Conservation (phyloP, 2,797 vertebrate genomes). For the Eulemur albifrons region DNA sequence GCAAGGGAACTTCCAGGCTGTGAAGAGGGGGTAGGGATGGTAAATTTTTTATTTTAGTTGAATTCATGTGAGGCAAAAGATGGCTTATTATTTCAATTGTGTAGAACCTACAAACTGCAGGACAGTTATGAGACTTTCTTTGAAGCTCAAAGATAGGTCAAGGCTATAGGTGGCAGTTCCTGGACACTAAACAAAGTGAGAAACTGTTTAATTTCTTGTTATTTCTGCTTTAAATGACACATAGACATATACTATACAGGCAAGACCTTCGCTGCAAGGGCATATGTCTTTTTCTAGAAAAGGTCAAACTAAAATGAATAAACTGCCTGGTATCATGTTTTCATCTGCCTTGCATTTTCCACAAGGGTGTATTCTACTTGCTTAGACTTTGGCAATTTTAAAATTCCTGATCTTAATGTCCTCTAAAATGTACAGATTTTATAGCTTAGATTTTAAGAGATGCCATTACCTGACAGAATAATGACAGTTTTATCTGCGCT, state of each 20-base stretch:
- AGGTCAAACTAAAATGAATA: constrained; percentile 65
- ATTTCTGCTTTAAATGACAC: constrained; percentile 47
- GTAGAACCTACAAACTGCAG: background rate
- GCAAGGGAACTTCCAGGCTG: background rate
- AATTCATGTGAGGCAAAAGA: background rate
- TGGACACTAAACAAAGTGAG: background rate
- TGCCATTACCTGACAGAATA: constrained; percentile 24
- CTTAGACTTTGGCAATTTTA: constrained; percentile 51
- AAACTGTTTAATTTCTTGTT: background rate
- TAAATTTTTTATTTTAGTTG: constrained; percentile 27
- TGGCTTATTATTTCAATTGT: constrained; percentile 22
- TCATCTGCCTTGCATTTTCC: constrained; percentile 54
- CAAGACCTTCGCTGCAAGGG: constrained; percentile 21
- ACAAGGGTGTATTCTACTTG: constrained; percentile 39
- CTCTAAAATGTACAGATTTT: constrained; percentile 64
- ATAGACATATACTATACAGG: background rate
- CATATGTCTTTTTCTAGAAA: constrained; percentile 45
- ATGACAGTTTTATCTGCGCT: constrained; percentile 62
- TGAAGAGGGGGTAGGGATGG: background rate
- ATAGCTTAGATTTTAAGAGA: constrained; percentile 67
- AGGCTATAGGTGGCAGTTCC: background rate
- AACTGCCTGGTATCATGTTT: constrained; percentile 30
- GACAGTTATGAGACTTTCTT: background rate
- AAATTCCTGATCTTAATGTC: constrained; percentile 40
- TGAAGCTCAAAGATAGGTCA: constrained; percentile 30